Conservation (phyloP, 2,797 vertebrate genomes). For the Acrossocheilus wenchowensis region DNA sequence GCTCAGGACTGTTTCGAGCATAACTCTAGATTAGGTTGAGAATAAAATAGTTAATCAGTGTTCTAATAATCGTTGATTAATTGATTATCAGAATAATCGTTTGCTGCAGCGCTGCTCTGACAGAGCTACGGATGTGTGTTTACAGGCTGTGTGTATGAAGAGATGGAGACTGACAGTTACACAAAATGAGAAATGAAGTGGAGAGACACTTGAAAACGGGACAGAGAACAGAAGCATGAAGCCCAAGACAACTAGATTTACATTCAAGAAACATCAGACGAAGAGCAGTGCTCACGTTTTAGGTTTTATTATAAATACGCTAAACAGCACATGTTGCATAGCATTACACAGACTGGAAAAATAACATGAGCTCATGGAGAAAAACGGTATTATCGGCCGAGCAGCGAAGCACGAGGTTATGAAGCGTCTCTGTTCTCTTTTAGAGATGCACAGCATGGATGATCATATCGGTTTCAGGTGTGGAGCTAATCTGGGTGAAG, state of each 20-base stretch:
- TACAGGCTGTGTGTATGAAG: conserved; percentile 1
- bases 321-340: background rate
- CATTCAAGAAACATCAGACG: background rate
- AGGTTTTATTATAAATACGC: no score
- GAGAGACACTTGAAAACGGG: background rate
- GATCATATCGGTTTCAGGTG: conserved; percentile 13
- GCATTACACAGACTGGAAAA: background rate
- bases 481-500: conserved; percentile 13
- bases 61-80: no score
- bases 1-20: no score
- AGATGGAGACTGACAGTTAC: conserved; percentile 42
- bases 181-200: conserved; percentile 21
- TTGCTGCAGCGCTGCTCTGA: background rate
- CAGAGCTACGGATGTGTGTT: conserved; percentile 65
- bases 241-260: background rate
- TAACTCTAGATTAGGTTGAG: no score
- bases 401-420: background rate
- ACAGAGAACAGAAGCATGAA: background rate
- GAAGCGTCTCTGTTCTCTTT: background rate
- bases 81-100: no score
- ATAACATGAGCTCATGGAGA: background rate
- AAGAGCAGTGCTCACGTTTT: background rate
- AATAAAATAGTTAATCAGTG: no score
- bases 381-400: background rate
- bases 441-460: conserved; percentile 11